Base-by-base conservation (phyloP, 2,113 vertebrate species). In the Microcebus lehilahytsara region DNA sequence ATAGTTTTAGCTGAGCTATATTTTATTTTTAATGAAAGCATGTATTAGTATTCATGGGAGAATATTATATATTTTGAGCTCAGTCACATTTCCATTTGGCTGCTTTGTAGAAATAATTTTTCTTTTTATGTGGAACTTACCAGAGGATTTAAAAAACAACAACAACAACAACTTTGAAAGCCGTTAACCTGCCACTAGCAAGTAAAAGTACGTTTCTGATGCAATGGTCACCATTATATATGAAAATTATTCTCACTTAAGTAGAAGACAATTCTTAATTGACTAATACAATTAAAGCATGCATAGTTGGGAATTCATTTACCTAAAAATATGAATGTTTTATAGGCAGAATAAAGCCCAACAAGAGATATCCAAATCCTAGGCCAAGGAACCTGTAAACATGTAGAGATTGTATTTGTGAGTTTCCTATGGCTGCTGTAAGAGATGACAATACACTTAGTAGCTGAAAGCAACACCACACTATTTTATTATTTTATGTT, bases 11-110 rank as follows among this genome's bases (percentile, higher is more conserved):
- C 60, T 78, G 86, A 91, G 66, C 66, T 87, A 32, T 92, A 92
- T 67, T 96, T 96, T 97, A 93, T 95, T 97, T 93, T 97, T 90
- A 97, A 95, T 97, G 90, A 96, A 96, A 96, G 78, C 60, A 66
- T 89, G 11, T 96, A 84, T 97, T 95, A 96, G 62, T 90, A 96
- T 94, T 95, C 66, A 91, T 91, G 40, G 62, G n/a, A 96, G 32
- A 84, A 94, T 93, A 97, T 86, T 97, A 90, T 86, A 83, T 91
- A 89, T 91, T 95, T 96, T 90, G 83, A 95, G 85, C n/a, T 95
- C 51, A 72, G 83, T 84, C 40, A 89, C 12, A 66, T 96, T 97
- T 98, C 49, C 85, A 96, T 94, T 96, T 95, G 85, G 83, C 37
- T 94, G 77, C 67, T 85, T 94, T 86, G 34, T 86, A 87, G 60